Percentiles rank a stretch among this genome's conserved stretches.
Evolutionary conservation across 2,113 vertebrate genomes (phyloP).

Genomic region (Leucopsar rothschildi): DNA sequence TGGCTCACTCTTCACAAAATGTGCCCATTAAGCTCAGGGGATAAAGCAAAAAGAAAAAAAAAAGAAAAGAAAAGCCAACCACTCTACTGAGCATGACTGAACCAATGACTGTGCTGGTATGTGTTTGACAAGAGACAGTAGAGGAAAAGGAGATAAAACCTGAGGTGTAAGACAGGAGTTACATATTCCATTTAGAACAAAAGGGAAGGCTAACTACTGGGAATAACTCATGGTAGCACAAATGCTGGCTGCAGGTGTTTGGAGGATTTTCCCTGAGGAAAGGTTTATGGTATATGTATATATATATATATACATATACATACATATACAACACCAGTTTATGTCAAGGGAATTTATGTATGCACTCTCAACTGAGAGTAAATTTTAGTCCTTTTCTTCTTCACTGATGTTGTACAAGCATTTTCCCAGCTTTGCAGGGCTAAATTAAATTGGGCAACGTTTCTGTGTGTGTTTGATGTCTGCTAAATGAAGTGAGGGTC

Average conservation of each 20-base stretch:
- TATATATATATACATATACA: background rate
- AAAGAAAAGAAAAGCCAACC: background rate
- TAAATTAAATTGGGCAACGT: slow-evolving; percentile 65
- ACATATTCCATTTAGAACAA: background rate
- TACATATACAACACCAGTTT: background rate
- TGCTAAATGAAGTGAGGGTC: slow-evolving; percentile 67
- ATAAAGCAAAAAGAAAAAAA: background rate
- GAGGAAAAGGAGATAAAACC: slow-evolving; percentile 26
- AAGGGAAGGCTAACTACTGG: background rate
- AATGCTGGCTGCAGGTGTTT: background rate
- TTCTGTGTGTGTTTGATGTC: slow-evolving; percentile 62
- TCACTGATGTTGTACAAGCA: slow-evolving; percentile 16
- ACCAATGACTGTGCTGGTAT: slow-evolving; percentile 28
- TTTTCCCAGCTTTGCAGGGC: slow-evolving; percentile 47
- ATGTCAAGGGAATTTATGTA: slow-evolving; percentile 5
- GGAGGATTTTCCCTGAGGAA: background rate
- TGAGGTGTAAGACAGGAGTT: background rate
- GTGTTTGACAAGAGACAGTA: slow-evolving; percentile 28
- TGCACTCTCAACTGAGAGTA: background rate
- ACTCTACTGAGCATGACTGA: slow-evolving; percentile 42
- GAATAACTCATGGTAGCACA: background rate
- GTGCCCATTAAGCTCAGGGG: slow-evolving; percentile 56
- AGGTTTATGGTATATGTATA: background rate
- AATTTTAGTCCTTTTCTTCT: slow-evolving; percentile 54
- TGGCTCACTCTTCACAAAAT: slow-evolving; percentile 67